Evolutionary conservation across 2,797 vertebrate species (phyloP).

Genomic region (Lates japonicus): DNA sequence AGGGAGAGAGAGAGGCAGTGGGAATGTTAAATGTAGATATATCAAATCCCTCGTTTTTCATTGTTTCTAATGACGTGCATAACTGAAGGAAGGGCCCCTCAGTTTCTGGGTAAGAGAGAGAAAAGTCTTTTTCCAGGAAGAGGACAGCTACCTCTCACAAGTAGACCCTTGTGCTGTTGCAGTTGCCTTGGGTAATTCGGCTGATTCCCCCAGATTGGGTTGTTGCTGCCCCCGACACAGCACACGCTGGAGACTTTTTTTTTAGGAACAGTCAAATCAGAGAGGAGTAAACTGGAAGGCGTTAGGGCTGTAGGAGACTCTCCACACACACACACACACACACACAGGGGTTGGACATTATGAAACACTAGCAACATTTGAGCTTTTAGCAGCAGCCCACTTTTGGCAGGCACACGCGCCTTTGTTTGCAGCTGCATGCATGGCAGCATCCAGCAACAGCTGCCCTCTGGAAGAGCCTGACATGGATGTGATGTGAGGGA

Average conservation of each 20-base stretch:
- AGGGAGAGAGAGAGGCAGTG: constrained; percentile 14
- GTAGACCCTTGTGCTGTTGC: constrained; percentile 50
- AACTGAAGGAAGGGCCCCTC: constrained; percentile 27
- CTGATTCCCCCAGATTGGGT: constrained; percentile 27
- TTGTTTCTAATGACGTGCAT: constrained; percentile 21
- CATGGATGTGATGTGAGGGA: constrained; percentile 18
- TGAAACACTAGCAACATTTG: constrained; percentile 70
- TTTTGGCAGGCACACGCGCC: constrained; percentile 53
- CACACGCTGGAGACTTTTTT: not conserved
- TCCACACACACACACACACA: constrained; percentile 1
- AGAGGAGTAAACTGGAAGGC: constrained; percentile 44
- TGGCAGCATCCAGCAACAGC: constrained; percentile 69
- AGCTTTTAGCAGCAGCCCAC: constrained; percentile 58
- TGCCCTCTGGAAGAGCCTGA: constrained; percentile 55
- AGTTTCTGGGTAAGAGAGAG: constrained; percentile 40
- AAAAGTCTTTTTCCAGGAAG: constrained; percentile 56
- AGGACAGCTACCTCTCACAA: constrained; percentile 59
- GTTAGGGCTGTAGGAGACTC: constrained; percentile 31
- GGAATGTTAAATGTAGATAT: constrained; percentile 5
- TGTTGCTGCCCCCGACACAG: not conserved
- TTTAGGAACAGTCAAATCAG: constrained; percentile 15
- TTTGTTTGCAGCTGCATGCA: constrained; percentile 77
- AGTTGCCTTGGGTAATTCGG: constrained; percentile 9
- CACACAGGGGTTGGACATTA: constrained; percentile 48
- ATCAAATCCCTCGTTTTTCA: constrained; percentile 34